Conservation (phyloP, 1,140 invertebrate genomes). For the Idris sp. region DNA sequence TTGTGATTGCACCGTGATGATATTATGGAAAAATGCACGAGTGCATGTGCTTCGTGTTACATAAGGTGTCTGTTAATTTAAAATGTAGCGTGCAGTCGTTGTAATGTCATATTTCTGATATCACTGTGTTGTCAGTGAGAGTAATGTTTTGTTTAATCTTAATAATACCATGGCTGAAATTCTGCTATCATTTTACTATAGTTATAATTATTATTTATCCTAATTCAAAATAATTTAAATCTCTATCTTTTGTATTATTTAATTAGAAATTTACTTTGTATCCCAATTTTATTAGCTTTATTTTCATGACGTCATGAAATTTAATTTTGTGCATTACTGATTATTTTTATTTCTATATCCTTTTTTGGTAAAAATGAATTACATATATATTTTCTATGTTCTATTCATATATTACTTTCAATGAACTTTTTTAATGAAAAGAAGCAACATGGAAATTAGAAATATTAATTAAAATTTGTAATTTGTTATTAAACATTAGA, state of each 20-base stretch:
- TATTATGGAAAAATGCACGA: constrained; percentile 11
- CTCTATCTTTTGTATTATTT: not conserved
- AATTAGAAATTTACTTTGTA: too few relatives aligned
- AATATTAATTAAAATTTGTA: not conserved
- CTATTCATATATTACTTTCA: not conserved
- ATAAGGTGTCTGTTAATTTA: constrained; percentile 15
- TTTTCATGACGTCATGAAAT: too few relatives aligned
- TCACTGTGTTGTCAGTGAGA: too few relatives aligned
- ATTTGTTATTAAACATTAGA: not conserved
- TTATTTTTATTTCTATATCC: too few relatives aligned
- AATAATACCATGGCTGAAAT: not conserved
- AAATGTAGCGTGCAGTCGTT: constrained; percentile 4
- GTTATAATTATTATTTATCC: not conserved
- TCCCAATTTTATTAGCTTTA: not conserved
- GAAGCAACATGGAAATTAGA: not conserved
- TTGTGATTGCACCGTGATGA: constrained; percentile 6
- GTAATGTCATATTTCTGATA: constrained; percentile 17
- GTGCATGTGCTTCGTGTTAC: constrained; percentile 6
- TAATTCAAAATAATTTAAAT: too few relatives aligned
- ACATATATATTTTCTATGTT: not conserved
- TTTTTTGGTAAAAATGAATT: not conserved
- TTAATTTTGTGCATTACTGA: not conserved
- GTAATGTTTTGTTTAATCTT: not conserved
- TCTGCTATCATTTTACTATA: not conserved
- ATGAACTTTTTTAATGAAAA: not conserved